These are phyloP conservation scores for Oedothorax gibbosus DNA, from an alignment of 1,140 invertebrate species.

Conservation along the genomic window DNA sequence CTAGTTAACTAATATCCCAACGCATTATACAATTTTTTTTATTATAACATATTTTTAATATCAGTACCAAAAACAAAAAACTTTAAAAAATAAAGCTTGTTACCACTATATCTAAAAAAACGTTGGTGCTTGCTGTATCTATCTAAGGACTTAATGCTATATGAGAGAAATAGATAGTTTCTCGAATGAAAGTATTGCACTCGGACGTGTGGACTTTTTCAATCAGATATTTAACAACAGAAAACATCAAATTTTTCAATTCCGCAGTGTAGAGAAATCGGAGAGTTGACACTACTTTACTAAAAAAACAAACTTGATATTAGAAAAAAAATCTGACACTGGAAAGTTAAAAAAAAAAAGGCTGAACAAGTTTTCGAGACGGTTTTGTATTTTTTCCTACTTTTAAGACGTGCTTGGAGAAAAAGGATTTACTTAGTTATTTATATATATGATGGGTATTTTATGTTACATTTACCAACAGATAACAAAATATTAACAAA, in stretches of 20 bases:
- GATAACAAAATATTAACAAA: too few relatives aligned
- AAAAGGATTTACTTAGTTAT: too few relatives aligned
- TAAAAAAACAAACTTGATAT: slow-evolving; percentile 24
- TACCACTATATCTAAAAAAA: too few relatives aligned
- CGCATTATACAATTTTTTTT: too few relatives aligned
- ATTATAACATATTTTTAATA: too few relatives aligned
- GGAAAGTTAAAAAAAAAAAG: slow-evolving; percentile 5
- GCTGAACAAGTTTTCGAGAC: background rate
- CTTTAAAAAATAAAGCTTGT: too few relatives aligned
- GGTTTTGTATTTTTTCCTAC: background rate
- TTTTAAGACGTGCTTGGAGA: too few relatives aligned
- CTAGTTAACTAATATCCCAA: too few relatives aligned
- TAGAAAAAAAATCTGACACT: background rate
- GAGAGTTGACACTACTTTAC: slow-evolving; percentile 37
- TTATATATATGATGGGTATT: too few relatives aligned
- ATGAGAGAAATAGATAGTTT: slow-evolving; percentile 23
- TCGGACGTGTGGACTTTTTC: slow-evolving; percentile 48
- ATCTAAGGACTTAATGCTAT: slow-evolving; percentile 38
- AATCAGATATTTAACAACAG: slow-evolving; percentile 54
- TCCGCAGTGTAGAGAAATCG: slow-evolving; percentile 37
- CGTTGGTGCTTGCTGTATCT: slow-evolving; percentile 27
- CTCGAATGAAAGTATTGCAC: slow-evolving; percentile 38
- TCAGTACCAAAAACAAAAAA: too few relatives aligned
- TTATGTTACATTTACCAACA: too few relatives aligned
- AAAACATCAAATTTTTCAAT: slow-evolving; percentile 52